phyloP scores from a whole-genome alignment of 2,113 vertebrate species.

The Cranoglanis bouderius region DNA sequence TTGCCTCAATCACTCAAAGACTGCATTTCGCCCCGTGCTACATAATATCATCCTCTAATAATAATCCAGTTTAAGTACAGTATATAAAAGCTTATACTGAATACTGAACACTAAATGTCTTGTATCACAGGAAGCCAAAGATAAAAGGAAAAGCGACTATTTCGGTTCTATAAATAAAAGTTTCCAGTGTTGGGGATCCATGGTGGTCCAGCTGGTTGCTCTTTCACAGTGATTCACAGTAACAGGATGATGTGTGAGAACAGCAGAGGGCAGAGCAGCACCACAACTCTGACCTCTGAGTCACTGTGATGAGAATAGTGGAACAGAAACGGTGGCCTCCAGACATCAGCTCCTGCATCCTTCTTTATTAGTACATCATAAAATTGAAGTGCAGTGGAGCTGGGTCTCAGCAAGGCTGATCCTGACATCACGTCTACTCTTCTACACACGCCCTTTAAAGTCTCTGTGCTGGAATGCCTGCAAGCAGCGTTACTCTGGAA shows the following conservation, averaged over 20 bases:
- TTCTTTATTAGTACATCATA: background rate
- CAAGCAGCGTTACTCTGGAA: conserved; percentile 2
- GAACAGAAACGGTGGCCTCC: background rate
- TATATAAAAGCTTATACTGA: conserved; percentile 19
- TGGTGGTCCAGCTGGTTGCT: background rate
- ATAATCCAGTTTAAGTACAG: conserved; percentile 32
- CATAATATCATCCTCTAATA: background rate
- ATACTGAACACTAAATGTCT: conserved; percentile 5
- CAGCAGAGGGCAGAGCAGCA: conserved; percentile 28
- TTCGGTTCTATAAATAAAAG: conserved; percentile 16
- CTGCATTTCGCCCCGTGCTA: conserved; percentile 29
- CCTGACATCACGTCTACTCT: background rate
- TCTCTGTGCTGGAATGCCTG: background rate
- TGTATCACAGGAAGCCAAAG: background rate
- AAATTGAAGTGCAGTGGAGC: background rate
- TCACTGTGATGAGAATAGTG: background rate
- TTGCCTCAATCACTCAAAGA: conserved; percentile 17
- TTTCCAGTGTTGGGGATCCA: background rate
- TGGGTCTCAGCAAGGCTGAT: background rate
- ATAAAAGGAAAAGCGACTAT: conserved; percentile 1
- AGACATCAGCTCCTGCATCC: background rate
- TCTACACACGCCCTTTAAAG: background rate
- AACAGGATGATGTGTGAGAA: background rate
- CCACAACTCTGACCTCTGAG: background rate
- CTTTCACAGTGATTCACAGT: conserved; percentile 31